Evolutionary conservation across 2,797 vertebrate genomes (phyloP).

Genomic region (Rhinella marina): DNA sequence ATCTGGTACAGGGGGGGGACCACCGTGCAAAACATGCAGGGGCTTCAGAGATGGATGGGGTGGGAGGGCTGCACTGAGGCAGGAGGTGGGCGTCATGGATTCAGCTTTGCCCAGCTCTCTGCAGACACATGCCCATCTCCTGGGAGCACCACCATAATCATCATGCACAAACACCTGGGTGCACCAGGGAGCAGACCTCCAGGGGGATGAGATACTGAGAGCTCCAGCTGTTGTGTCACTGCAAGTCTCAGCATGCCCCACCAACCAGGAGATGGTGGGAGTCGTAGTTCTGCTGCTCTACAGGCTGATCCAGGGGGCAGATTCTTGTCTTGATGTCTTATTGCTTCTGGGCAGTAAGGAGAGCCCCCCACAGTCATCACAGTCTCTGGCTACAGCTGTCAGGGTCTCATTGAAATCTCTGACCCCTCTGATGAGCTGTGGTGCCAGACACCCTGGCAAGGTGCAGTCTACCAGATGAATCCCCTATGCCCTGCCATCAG

Average conservation of each 20-base stretch:
- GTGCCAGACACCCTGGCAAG: neutral
- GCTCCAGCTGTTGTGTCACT: slow-evolving; percentile 30
- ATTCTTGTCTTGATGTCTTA: no score
- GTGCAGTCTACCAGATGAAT: no score
- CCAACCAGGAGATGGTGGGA: neutral
- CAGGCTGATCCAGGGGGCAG: neutral
- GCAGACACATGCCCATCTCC: neutral
- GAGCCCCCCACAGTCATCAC: no score
- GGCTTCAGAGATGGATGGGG: slow-evolving; percentile 5
- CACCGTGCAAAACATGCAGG: neutral
- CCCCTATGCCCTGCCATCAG: neutral
- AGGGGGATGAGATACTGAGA: neutral
- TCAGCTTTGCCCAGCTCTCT: neutral
- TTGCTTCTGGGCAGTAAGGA: no score
- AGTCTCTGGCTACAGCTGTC: no score
- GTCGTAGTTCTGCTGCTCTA: neutral
- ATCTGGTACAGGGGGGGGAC: no score
- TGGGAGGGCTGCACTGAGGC: neutral
- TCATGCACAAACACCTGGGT: neutral
- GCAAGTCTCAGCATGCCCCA: neutral
- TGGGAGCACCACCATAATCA: neutral
- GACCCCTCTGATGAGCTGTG: no score
- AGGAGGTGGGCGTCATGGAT: neutral
- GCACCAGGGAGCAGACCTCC: neutral
- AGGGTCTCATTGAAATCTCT: no score